Evolutionary conservation across 2,797 vertebrate species (phyloP), one percentile per base, ranked within the genome.

Genomic region (Aphelocoma californica): DNA sequence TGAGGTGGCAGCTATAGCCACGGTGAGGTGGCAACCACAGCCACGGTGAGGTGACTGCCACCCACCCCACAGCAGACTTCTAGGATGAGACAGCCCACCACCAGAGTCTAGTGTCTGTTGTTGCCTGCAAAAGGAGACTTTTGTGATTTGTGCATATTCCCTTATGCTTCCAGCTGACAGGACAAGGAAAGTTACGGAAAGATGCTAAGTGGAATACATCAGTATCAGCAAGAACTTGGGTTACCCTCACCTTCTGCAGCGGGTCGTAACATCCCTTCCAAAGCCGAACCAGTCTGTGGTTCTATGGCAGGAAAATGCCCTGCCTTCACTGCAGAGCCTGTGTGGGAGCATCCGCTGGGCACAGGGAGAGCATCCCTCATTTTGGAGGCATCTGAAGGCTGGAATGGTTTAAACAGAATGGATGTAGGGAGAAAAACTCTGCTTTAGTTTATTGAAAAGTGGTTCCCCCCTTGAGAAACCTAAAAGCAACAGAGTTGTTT

Each of bases 321-420:
- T 74, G 28, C n/a, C 54, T 14, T 18, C 20, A 36, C 2, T 45
- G 53, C 70, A 45, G 19, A 24, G 42, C 25, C 42, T 8, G 32
- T 18, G 42, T 3, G 6, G 53, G 53, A 73, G 40, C 32, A 57
- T 25, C 31, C 12, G 32, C 23, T 23, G 10, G 18, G 15, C 14
- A 5, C 25, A 34, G 1, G 0, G 2, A 58, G 6, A 38, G 19
- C 20, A 16, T 8, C 29, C 26, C 47, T 26, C 18, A 2, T 8
- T 19, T 14, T 29, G 28, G 32, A n/a, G 23, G 9, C 18, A 23
- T 1, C 7, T 56, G 12, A 45, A 34, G 5, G 58, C 14, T 13
- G 36, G 28, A 44, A 48, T 4, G 18, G n/a, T 38, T 53, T 54
- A 32, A 88, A 77, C 5, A 14, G 16, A 31, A 18, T 5, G 6